Conservation (phyloP, 37 sponge, comb jelly and placozoan genomes). For the Agelas oroides region DNA sequence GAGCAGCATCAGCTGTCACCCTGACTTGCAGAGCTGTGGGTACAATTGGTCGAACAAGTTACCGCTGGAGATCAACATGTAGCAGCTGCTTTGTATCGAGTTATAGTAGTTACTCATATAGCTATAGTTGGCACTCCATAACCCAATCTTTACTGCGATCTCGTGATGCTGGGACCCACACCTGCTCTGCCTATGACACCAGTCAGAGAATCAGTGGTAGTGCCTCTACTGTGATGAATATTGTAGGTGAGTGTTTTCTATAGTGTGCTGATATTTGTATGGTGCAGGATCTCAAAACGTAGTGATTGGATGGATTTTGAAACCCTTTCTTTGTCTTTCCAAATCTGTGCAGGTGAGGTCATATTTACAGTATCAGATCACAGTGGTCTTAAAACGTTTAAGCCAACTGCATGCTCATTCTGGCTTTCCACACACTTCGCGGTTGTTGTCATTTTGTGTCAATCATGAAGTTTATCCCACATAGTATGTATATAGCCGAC, state of each 20-base stretch:
- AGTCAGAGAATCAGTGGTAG: constrained; percentile 9
- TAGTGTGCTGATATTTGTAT: too few species aligned
- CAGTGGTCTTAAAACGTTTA: too few species aligned
- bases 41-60: neutral
- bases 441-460: too few species aligned
- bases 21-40: constrained; percentile 15
- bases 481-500: too few species aligned
- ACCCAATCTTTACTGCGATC: neutral
- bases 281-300: too few species aligned
- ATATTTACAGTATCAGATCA: too few species aligned
- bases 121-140: neutral
- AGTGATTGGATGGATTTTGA: too few species aligned
- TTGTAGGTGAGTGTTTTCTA: constrained; percentile 1
- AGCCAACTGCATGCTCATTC: too few species aligned
- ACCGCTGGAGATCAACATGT: constrained; percentile 20
- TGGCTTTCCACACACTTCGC: too few species aligned
- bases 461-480: too few species aligned
- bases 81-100: constrained; percentile 13
- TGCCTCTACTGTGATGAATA: constrained; percentile 5
- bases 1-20: constrained; percentile 9
- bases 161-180: constrained; percentile 16
- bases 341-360: too few species aligned
- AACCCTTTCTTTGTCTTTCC: too few species aligned
- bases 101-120: neutral
- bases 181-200: constrained; percentile 15